Evolutionary conservation across 2,797 vertebrate species (phyloP).

Genomic region (Glossophaga mutica): DNA sequence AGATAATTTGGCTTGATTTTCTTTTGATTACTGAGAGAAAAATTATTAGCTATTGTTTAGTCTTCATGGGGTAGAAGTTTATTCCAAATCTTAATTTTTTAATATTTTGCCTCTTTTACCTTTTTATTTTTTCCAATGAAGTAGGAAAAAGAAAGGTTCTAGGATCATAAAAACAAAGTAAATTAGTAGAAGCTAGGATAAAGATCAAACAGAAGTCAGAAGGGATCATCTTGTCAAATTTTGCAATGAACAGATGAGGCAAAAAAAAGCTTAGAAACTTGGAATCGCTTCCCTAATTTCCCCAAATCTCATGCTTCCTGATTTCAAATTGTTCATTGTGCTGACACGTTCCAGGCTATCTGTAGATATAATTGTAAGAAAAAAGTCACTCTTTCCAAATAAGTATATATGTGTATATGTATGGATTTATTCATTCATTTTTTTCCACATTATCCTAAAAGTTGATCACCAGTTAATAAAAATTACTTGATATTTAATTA

Average conservation of each 20-base stretch:
- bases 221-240: background rate
- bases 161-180: background rate
- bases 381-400: background rate
- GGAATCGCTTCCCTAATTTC: background rate
- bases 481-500: background rate
- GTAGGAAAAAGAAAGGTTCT: background rate
- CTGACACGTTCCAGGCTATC: background rate
- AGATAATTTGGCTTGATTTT: background rate
- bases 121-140: background rate
- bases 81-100: background rate
- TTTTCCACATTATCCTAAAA: background rate
- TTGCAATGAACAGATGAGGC: background rate
- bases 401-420: background rate
- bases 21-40: background rate
- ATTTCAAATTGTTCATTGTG: background rate
- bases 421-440: background rate
- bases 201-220: background rate
- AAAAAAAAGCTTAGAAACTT: background rate
- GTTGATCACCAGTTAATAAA: background rate
- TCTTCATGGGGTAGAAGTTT: background rate
- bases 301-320: background rate
- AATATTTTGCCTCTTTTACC: background rate
- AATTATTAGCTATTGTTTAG: background rate
- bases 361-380: background rate
- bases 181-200: background rate